Conservation (phyloP, 2,113 vertebrate species). For the Tupaia chinensis region DNA sequence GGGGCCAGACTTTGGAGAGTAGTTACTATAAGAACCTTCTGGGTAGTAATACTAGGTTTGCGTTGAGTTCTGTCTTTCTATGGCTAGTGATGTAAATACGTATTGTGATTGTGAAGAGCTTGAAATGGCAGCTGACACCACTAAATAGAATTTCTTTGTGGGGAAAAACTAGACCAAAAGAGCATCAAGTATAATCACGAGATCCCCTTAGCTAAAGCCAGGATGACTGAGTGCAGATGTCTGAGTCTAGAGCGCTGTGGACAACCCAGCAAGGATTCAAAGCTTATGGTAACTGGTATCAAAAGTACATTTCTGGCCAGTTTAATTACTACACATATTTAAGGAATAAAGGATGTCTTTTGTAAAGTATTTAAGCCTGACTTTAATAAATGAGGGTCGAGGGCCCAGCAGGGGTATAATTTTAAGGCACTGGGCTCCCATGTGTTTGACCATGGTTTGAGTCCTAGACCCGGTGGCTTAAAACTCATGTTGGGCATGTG, state of each 20-base stretch:
- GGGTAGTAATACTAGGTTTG: not conserved
- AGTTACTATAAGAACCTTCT: fast-evolving
- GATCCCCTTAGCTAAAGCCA: not conserved
- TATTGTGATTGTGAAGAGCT: not conserved
- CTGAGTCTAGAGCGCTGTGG: not conserved
- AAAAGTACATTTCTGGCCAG: not conserved
- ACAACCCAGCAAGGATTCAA: not conserved
- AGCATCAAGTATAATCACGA: not conserved
- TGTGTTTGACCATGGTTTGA: no score
- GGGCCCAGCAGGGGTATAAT: no score
- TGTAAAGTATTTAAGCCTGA: fast-evolving
- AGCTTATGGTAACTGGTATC: fast-evolving
- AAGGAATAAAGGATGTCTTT: not conserved
- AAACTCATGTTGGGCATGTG: no score
- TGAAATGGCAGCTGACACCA: fast-evolving
- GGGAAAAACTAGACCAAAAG: not conserved
- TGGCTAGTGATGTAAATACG: not conserved
- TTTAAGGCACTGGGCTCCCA: no score
- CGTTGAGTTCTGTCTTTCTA: no score
- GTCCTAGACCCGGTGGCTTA: no score
- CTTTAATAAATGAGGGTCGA: not conserved
- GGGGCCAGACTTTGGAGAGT: not conserved
- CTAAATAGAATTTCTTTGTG: not conserved
- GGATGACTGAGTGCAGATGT: not conserved
- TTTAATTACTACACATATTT: not conserved